These are phyloP conservation scores for Xyliphius kryptos DNA, from an alignment of 2,113 vertebrate genomes.

Conservation along the genomic window DNA sequence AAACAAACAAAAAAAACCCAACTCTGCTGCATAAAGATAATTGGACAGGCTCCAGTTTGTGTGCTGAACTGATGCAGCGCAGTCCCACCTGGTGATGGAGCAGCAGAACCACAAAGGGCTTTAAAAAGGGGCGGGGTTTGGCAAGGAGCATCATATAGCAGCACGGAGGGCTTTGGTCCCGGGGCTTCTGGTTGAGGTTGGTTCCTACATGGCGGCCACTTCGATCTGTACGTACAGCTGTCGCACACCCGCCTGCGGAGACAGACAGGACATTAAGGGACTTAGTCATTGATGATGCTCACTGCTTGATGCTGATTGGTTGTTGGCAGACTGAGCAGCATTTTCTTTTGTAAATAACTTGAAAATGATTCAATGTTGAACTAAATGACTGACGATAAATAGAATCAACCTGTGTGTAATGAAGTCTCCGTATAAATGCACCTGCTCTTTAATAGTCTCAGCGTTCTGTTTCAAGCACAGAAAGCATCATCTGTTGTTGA, in stretches of 20 bases:
- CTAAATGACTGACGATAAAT: no score
- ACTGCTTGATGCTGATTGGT: background rate
- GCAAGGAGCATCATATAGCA: slow-evolving; percentile 60
- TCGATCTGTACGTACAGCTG: slow-evolving; percentile 97
- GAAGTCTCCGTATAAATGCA: no score
- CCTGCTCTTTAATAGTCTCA: no score
- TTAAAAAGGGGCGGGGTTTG: slow-evolving; percentile 38
- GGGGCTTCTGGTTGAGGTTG: slow-evolving; percentile 40
- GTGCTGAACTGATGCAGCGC: slow-evolving; percentile 33
- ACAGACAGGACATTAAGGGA: background rate
- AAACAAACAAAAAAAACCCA: slow-evolving; percentile 37
- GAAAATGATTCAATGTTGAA: no score
- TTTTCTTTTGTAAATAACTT: no score
- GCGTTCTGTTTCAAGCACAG: no score
- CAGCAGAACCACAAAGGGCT: slow-evolving; percentile 19
- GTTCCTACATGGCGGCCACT: slow-evolving; percentile 78
- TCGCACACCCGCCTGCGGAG: slow-evolving; percentile 78
- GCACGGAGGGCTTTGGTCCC: slow-evolving; percentile 75
- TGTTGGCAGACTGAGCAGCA: no score
- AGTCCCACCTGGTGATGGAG: slow-evolving; percentile 32
- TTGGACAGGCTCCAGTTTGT: background rate
- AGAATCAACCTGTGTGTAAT: no score
- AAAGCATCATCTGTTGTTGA: no score
- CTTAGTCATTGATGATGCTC: background rate
- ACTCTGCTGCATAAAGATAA: slow-evolving; percentile 37